Evolutionary conservation across 2,797 vertebrate genomes (phyloP).

Genomic region (Brachyalestes nurse): DNA sequence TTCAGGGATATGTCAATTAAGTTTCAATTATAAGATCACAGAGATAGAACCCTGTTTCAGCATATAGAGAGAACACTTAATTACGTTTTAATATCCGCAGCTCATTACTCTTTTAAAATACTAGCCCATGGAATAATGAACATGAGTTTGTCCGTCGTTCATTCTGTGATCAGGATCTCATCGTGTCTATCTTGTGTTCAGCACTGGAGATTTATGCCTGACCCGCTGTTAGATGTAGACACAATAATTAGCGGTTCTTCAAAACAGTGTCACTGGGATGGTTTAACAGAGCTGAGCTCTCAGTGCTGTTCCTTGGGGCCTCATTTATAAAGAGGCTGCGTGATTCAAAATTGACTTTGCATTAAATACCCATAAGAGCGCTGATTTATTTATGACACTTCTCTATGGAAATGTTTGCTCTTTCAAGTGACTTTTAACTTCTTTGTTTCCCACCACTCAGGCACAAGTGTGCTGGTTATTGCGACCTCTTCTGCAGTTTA

Average conservation of each 20-base stretch:
- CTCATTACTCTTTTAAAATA: slow-evolving; percentile 22
- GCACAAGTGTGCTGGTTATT: background rate
- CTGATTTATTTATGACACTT: background rate
- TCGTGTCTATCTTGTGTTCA: slow-evolving; percentile 7
- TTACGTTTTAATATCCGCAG: slow-evolving; percentile 3
- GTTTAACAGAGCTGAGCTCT: slow-evolving; percentile 30
- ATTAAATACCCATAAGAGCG: background rate
- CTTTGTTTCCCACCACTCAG: background rate
- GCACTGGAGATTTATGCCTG: slow-evolving; percentile 29
- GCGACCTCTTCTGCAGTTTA: background rate
- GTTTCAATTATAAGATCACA: slow-evolving; percentile 15
- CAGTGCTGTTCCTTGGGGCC: slow-evolving; percentile 7
- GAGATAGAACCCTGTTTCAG: background rate
- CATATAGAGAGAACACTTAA: background rate
- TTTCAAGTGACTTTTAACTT: background rate
- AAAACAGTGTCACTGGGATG: slow-evolving; percentile 9
- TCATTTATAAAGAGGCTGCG: slow-evolving; percentile 7
- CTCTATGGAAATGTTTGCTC: background rate
- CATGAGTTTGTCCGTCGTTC: slow-evolving; percentile 17
- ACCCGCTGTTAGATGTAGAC: slow-evolving; percentile 33
- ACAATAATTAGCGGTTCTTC: slow-evolving; percentile 33
- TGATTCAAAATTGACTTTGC: background rate
- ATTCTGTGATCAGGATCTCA: slow-evolving; percentile 24
- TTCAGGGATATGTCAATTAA: slow-evolving; percentile 29
- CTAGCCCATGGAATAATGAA: slow-evolving; percentile 1